Percentiles rank a stretch among this genome's conserved stretches.
phyloP scores from a whole-genome alignment of 2,797 vertebrate species.

The Melanotaenia boesemani region DNA sequence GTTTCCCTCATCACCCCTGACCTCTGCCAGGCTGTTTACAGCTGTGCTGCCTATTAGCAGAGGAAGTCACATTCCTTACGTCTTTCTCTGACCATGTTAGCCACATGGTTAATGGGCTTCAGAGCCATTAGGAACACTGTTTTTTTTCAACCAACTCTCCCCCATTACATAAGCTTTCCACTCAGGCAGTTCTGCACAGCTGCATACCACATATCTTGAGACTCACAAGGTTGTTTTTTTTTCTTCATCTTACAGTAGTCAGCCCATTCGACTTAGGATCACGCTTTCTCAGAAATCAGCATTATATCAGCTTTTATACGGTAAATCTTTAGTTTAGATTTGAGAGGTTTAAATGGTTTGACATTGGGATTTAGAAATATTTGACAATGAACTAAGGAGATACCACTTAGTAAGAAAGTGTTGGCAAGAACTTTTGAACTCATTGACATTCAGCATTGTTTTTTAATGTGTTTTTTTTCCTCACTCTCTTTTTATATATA shows the following conservation, averaged over 20 bases:
- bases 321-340: constrained; percentile 1
- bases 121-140: constrained; percentile 56
- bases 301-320: neutral
- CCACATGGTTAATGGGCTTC: constrained; percentile 63
- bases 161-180: constrained; percentile 68
- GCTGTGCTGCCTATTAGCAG: constrained; percentile 62
- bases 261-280: constrained; percentile 41
- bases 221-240: constrained; percentile 65
- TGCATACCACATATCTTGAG: constrained; percentile 58
- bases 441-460: neutral
- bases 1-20: constrained; percentile 64
- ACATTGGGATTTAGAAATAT: neutral
- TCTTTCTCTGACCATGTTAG: constrained; percentile 52
- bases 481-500: neutral
- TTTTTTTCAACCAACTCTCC: constrained; percentile 29
- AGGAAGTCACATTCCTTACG: constrained; percentile 67
- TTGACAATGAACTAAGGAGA: constrained; percentile 1
- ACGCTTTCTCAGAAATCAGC: constrained; percentile 11
- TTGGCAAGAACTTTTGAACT: neutral
- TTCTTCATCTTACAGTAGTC: constrained; percentile 41
- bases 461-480: neutral
- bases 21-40: constrained; percentile 63
- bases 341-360: constrained; percentile 4
- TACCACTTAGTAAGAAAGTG: neutral
- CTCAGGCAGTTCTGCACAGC: constrained; percentile 51